Evolutionary conservation across 2,797 vertebrate species (phyloP), one percentile per base, ranked within the genome.

Genomic region (Aplochiton taeniatus): DNA sequence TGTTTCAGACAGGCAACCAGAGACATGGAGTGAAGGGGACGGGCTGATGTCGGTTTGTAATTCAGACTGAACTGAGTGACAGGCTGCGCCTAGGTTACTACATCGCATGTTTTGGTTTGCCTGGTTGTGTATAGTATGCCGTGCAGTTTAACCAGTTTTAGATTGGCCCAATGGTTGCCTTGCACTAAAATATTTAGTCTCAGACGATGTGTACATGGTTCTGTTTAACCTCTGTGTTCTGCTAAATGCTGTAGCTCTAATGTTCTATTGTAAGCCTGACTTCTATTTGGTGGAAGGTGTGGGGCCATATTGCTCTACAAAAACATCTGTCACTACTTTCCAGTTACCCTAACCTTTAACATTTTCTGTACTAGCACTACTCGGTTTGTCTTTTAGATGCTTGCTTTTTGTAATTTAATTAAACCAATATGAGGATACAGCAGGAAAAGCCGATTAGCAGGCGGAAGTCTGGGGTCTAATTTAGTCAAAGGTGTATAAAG

Each of bases 221-320:
- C 11, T 61, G 58, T 50, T 31, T 31, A 31, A 6, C 31, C 31
- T 31, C 31, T 31, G 31, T 31, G 31, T 31, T 31, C 31, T 6
- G 6, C 31, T 31, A 31, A 31, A 31, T 65, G 6, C 9, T 13
- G 7, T 17, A 55, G 20, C 43, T 59, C 42, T 53, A 61, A 45
- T 42, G 14, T 69, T 56, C 2, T 58, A 4, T 16, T 16, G 46
- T 65, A 56, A 73, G 41, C 53, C 45, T 17, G 54, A 67, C 42
- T 8, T 45, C 18, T 61, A 18, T 31, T 55, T 62, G 20, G 18
- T 64, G 59, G 62, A 51, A 20, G 20, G 14, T 57, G 45, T 9
- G 13, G 68, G 17, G 11, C 51, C n/a, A 17, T 47, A 20, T 60
- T 65, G 13, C 8, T 16, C 8, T 45, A 6, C 47, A 16, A 18